Base-by-base conservation (phyloP, 1,140 invertebrate species). In the Drosophila funebris region DNA sequence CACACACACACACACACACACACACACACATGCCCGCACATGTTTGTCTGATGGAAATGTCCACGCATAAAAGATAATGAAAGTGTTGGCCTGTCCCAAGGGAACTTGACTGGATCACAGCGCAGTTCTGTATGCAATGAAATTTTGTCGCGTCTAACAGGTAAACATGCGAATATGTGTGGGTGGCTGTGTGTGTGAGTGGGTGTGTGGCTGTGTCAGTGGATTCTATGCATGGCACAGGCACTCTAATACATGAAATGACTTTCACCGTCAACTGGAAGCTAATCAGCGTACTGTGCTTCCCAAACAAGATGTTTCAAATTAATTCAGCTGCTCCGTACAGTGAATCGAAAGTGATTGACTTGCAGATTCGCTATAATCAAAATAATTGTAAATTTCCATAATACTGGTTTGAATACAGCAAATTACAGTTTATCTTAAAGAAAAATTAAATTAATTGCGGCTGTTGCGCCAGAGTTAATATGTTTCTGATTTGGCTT, bases 51-150 rank as follows among this genome's bases (percentile, higher is more conserved):
- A 37, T 36, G 41, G 46, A 76, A 78, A 78, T 82, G 79, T 71
- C 58, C 62, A 36, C 37, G 36, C 73, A 84, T 83, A 73, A 83
- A 83, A 83, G 78, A 76, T 83, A 83, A 84, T 83, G 80, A 69
- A 84, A 72, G 67, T 41, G 60, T 63, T 75, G 44, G 39, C 22
- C 39, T 58, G 66, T 46, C 60, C 70, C 53, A 44, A 20, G 48
- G 60, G 43, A 14, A 31, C 4, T 22, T 39, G 18, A 8, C 8
- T 27, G 24, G 33, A 41, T 39, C 64, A 22, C 43, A 48, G 24
- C 36, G 43, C 44, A 8, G 31, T 27, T 1, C 43, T 9, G 29
- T 70, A 56, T 63, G 67, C 68, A 71, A 71, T 71, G 60, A 39
- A 64, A 71, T 70, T 54, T 63, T 54, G 58, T 62, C 29, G 48